Evolutionary conservation across 1,140 invertebrate genomes (phyloP).

Genomic region (Neodiprion fabricii): DNA sequence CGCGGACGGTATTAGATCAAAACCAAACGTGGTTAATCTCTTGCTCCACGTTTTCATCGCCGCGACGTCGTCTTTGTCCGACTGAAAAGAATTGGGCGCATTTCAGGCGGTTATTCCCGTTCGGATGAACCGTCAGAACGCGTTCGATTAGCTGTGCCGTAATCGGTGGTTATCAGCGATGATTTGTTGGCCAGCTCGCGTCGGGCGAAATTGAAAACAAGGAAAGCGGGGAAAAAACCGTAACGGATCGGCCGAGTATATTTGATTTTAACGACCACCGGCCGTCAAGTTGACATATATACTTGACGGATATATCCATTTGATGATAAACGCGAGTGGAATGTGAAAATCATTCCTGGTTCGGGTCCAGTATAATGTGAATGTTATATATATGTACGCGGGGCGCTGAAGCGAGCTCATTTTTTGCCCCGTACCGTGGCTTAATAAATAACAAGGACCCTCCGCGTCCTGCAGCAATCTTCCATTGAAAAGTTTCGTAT

Average conservation of each 20-base stretch:
- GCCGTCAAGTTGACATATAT: neutral
- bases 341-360: too few relatives aligned
- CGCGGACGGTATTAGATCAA: constrained; percentile 2
- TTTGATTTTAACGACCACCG: neutral
- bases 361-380: too few relatives aligned
- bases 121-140: too few relatives aligned
- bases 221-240: neutral
- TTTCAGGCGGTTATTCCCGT: too few relatives aligned
- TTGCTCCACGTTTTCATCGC: neutral
- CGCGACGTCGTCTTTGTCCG: too few relatives aligned
- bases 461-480: neutral
- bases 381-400: too few relatives aligned
- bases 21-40: neutral
- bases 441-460: neutral
- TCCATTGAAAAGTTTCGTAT: constrained; percentile 1
- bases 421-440: neutral
- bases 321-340: too few relatives aligned
- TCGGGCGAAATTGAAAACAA: too few relatives aligned
- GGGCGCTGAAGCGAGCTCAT: neutral
- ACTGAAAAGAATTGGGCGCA: too few relatives aligned
- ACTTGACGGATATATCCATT: neutral
- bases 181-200: too few relatives aligned
- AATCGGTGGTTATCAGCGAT: too few relatives aligned
- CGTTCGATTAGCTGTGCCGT: too few relatives aligned
- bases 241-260: neutral